Conservation (phyloP, 2,888 invertebrate genomes). For the Heliconius charithonia region DNA sequence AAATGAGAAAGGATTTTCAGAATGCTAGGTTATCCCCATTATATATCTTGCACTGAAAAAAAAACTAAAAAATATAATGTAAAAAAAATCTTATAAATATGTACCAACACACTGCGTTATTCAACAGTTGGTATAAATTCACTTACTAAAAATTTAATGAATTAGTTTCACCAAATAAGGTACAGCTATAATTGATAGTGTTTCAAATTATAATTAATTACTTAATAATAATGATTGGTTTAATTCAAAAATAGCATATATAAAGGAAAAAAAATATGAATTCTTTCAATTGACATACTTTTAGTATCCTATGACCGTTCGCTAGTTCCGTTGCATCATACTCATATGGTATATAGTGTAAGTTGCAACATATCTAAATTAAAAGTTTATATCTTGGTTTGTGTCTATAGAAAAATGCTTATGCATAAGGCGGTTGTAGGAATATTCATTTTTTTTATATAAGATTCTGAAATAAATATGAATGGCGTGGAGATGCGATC, state of each 20-base stretch:
- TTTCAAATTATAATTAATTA: not conserved
- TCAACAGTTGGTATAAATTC: not conserved
- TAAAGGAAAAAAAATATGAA: constrained; percentile 16
- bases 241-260: not conserved
- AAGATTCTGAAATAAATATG: too few species aligned
- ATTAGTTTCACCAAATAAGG: not conserved
- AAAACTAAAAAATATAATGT: too few species aligned
- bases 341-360: not conserved
- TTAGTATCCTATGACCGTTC: constrained; percentile 15
- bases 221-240: constrained; percentile 14
- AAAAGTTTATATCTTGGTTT: too few species aligned
- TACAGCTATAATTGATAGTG: constrained; percentile 1
- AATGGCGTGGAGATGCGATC: too few species aligned
- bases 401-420: too few species aligned
- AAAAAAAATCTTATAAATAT: not conserved
- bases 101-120: not conserved
- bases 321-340: constrained; percentile 33
- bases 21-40: too few species aligned
- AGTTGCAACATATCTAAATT: too few species aligned
- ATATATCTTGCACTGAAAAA: too few species aligned
- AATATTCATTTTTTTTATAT: too few species aligned
- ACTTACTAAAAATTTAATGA: not conserved
- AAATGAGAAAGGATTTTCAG: too few species aligned
- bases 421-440: too few species aligned
- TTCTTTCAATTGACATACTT: constrained; percentile 35